Evolutionary conservation across 2,888 invertebrate species (phyloP).

Genomic region (Ligdia adustata): DNA sequence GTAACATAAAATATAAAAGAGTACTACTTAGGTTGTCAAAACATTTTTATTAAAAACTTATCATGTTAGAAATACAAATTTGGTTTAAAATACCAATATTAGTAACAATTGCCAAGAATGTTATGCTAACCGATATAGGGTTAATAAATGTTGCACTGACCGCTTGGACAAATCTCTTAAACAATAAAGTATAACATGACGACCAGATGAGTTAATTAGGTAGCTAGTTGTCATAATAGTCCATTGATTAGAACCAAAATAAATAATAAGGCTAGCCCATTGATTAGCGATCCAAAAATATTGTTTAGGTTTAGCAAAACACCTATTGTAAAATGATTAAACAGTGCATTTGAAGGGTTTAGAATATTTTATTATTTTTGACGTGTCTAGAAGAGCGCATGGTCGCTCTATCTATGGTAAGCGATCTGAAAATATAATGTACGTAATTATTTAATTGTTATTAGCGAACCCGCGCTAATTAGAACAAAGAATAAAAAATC

Average conservation of each 20-base stretch:
- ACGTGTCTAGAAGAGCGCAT: too few relatives aligned
- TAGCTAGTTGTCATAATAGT: conserved; percentile 61
- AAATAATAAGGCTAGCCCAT: conserved; percentile 41
- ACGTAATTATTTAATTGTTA: too few relatives aligned
- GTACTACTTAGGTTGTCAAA: too few relatives aligned
- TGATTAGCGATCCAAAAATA: conserved; percentile 22
- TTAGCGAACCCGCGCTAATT: too few relatives aligned
- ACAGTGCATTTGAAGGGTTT: too few relatives aligned
- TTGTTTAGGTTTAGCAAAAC: conserved; percentile 1
- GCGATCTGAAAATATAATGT: too few relatives aligned
- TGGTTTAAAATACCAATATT: conserved; percentile 7
- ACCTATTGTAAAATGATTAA: neutral
- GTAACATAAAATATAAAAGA: too few relatives aligned
- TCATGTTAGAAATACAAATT: neutral
- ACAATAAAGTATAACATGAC: conserved; percentile 65
- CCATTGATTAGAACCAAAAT: conserved; percentile 68
- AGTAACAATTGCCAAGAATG: neutral
- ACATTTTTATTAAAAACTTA: neutral
- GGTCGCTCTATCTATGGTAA: too few relatives aligned
- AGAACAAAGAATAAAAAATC: too few relatives aligned
- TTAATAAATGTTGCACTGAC: conserved; percentile 43
- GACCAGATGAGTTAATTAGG: conserved; percentile 63
- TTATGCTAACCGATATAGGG: conserved; percentile 39
- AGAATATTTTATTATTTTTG: too few relatives aligned
- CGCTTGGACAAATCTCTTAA: conserved; percentile 46